phyloP scores from a whole-genome alignment of 2,113 vertebrate species.

The Zonotrichia leucophrys region DNA sequence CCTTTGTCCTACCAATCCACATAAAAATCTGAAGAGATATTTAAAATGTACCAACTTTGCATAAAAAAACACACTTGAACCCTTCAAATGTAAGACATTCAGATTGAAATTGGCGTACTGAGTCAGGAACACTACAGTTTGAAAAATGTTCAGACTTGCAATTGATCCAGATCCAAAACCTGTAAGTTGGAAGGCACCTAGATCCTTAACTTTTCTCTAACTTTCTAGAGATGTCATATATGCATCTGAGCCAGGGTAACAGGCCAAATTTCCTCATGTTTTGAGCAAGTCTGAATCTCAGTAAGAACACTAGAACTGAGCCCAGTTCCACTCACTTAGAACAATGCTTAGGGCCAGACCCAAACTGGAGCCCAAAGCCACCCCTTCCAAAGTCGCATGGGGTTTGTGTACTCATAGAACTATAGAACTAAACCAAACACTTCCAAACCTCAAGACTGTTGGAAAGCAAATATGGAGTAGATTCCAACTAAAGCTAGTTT shows the following conservation, averaged over 20 bases:
- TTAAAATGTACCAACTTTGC: not conserved
- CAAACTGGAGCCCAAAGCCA: not conserved
- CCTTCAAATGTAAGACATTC: not conserved
- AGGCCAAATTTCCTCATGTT: not conserved
- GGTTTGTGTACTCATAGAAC: not conserved
- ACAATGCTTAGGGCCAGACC: not conserved
- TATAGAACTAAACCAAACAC: not conserved
- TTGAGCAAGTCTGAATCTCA: not conserved
- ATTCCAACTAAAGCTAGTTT: not conserved
- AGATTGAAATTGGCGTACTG: not conserved
- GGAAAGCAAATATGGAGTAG: not conserved
- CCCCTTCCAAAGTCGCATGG: not conserved
- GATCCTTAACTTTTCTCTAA: not conserved
- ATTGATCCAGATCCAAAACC: not conserved
- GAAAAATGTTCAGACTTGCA: not conserved
- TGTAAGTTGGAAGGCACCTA: not conserved
- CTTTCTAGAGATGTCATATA: not conserved
- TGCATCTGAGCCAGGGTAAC: not conserved
- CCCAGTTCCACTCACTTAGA: not conserved
- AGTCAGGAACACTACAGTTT: not conserved
- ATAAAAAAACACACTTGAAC: not conserved
- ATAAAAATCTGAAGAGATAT: not conserved
- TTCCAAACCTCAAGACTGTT: not conserved
- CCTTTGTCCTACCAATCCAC: not conserved
- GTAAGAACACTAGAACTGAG: not conserved